Base-by-base conservation (phyloP, 2,888 invertebrate species). In the Euproctis similis region DNA sequence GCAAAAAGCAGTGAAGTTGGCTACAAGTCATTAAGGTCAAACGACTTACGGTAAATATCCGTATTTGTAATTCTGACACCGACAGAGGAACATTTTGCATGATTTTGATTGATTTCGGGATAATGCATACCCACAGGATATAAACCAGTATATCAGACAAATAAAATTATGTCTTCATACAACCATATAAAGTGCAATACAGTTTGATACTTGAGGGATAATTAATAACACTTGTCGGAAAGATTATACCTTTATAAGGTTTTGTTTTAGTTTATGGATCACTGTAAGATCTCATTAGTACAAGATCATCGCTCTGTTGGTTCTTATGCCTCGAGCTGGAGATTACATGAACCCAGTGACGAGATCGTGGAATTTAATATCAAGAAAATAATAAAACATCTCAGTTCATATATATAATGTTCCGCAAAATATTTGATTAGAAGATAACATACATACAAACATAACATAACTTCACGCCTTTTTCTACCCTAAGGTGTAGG, bases 11-110 rank as follows among this genome's bases (percentile, higher is more conserved):
- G 49, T 39, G 39, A 36, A 53, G 41, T 19, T 19, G n/a, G 49
- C 39, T 46, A 44, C 53, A 51, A 59, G 53, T 63, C 63, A 68
- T 70, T 70, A 69, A 51, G 56, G 58, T 43, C 61, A 54, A 64
- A 47, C 55, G 48, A 50, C 61, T 59, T 49, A 53, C 49, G 37
- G 40, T 54, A 58, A 67, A 59, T 51, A 56, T 52, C 45, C 53
- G 58, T 44, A 69, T 72, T 72, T 69, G 63, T 67, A 63, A 64
- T 57, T 63, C 55, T 52, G 53, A 59, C 47, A 58, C 53, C 50
- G 48, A 59, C 53, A 57, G 50, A 46, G 35, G 39, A 49, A 42
- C 56, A 48, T 59, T 60, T 56, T 42, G 55, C 51, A 34, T 19
- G 24, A 47, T 36, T 51, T 47, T 47, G 52, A 51, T 38, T 31